Percentiles rank a stretch among this genome's conserved stretches.
phyloP scores from a whole-genome alignment of 2,888 invertebrate genomes.

The Drosophila recens region DNA sequence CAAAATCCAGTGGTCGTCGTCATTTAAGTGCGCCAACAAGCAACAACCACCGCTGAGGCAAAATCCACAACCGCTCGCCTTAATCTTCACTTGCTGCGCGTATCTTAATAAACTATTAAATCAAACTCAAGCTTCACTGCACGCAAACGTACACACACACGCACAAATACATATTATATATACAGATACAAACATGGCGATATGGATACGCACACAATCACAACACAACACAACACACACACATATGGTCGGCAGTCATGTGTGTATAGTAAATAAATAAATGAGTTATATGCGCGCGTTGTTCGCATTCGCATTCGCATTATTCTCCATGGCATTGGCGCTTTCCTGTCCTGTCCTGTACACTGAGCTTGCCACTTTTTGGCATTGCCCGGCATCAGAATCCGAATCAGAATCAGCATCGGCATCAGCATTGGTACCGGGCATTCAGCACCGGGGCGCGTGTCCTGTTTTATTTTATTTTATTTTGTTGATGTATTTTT shows the following conservation, averaged over 20 bases:
- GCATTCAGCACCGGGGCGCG: constrained; percentile 36
- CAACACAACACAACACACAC: constrained; percentile 1
- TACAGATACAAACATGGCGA: constrained; percentile 19
- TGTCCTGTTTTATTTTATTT: constrained; percentile 46
- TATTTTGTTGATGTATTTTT: constrained; percentile 16
- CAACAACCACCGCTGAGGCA: constrained; percentile 55
- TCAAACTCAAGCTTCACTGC: constrained; percentile 78
- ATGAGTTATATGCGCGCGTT: constrained; percentile 75
- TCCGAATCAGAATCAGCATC: neutral
- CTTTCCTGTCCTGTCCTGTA: constrained; percentile 40
- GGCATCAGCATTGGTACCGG: neutral
- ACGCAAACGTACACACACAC: constrained; percentile 51
- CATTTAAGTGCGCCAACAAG: constrained; percentile 67
- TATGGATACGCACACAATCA: constrained; percentile 34
- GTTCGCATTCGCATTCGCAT: constrained; percentile 73
- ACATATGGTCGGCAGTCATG: constrained; percentile 8
- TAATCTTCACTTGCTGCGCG: constrained; percentile 77
- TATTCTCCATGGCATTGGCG: constrained; percentile 71
- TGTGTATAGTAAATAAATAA: constrained; percentile 71
- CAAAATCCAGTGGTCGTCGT: constrained; percentile 76
- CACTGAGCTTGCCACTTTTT: constrained; percentile 55
- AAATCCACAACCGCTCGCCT: constrained; percentile 63
- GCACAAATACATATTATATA: neutral
- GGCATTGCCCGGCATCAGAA: constrained; percentile 36
- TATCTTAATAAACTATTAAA: constrained; percentile 80